Percentiles rank a stretch among this genome's conserved stretches.
Conservation (phyloP, 2,113 vertebrate species). For the Mola mola region DNA sequence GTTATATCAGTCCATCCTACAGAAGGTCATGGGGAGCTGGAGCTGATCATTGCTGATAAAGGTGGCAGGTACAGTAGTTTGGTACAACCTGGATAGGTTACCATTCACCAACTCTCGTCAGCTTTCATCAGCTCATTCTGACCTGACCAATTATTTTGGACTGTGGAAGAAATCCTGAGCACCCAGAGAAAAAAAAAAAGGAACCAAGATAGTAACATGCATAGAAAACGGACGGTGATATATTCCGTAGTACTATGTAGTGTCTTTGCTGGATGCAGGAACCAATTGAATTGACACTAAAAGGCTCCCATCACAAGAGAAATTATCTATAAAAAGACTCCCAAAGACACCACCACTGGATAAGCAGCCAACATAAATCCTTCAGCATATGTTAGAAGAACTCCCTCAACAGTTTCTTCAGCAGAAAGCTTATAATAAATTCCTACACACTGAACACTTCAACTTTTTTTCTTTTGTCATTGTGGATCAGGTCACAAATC, state of each 20-base stretch:
- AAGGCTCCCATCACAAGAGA: background rate
- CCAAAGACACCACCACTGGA: background rate
- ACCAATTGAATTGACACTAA: conserved; percentile 36
- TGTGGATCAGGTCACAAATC: too few species aligned
- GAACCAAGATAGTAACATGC: background rate
- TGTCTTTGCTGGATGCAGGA: conserved; percentile 6
- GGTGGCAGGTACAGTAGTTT: too few species aligned
- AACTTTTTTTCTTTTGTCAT: too few species aligned
- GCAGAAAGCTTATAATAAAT: too few species aligned
- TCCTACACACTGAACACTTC: too few species aligned
- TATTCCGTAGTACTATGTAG: conserved; percentile 47
- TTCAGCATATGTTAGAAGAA: background rate
- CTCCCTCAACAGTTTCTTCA: background rate
- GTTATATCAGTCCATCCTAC: background rate
- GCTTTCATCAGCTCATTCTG: too few species aligned
- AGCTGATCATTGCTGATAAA: background rate
- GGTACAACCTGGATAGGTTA: too few species aligned
- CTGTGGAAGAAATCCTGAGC: too few species aligned
- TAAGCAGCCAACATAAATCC: background rate
- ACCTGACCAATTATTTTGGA: too few species aligned
- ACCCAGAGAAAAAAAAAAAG: too few species aligned
- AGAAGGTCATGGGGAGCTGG: rapidly evolving
- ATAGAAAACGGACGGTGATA: conserved; percentile 19
- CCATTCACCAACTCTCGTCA: too few species aligned
- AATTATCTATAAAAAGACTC: background rate